A percentile compares a stretch with the other conserved stretches of the same genome.
phyloP scores from a whole-genome alignment of 2,888 invertebrate genomes.

The Apamea epomidion region DNA sequence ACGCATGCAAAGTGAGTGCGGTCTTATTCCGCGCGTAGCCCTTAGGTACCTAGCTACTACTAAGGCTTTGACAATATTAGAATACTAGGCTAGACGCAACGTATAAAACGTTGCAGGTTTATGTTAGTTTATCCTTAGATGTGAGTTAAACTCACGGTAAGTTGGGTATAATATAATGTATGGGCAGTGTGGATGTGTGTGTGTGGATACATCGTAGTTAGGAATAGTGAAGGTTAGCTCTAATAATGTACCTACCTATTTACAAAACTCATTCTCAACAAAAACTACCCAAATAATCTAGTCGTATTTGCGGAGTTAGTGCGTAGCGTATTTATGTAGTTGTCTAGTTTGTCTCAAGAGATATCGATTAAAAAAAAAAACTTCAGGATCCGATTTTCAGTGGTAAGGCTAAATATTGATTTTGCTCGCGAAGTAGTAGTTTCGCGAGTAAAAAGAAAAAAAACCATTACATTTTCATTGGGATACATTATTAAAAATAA shows the following conservation, averaged over 20 bases:
- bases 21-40: neutral
- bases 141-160: constrained; percentile 6
- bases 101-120: neutral
- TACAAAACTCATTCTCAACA: neutral
- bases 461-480: too few species aligned
- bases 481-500: neutral
- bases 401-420: neutral
- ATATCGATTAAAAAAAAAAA: too few species aligned
- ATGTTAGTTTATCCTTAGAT: neutral
- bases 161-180: neutral
- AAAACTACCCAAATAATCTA: neutral
- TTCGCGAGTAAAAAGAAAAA: too few species aligned
- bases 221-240: neutral
- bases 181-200: neutral
- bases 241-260: neutral
- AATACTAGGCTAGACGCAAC: neutral
- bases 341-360: neutral
- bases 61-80: neutral
- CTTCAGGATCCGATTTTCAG: too few species aligned
- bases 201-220: neutral
- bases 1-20: neutral
- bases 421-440: neutral
- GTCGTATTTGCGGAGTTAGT: neutral
- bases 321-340: neutral
- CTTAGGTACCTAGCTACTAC: neutral